These are phyloP conservation scores for Schizotus pectinicornis DNA, from an alignment of 2,888 invertebrate genomes.

Conservation along the genomic window DNA sequence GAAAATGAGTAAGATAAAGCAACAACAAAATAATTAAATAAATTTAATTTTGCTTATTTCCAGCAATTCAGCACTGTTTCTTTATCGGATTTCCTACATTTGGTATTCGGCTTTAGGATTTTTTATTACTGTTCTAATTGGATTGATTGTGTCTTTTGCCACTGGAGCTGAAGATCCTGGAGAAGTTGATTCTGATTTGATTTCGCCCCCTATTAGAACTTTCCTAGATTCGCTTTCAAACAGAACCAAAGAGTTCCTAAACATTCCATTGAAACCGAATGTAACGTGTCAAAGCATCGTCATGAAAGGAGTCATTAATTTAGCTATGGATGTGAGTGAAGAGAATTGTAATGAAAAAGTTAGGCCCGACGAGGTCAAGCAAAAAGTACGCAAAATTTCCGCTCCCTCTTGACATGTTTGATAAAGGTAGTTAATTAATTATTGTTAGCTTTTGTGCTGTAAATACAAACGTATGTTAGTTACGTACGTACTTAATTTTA, in stretches of 20 bases:
- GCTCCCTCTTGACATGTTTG: constrained; percentile 7
- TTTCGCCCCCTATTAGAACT: constrained; percentile 70
- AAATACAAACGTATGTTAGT: no score
- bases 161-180: constrained; percentile 69
- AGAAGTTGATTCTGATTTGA: constrained; percentile 69
- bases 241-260: constrained; percentile 57
- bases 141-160: constrained; percentile 73
- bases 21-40: background rate
- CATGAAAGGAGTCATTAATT: constrained; percentile 45
- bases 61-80: constrained; percentile 47
- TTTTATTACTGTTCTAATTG: constrained; percentile 73
- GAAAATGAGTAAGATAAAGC: background rate
- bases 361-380: constrained; percentile 5
- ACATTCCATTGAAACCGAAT: constrained; percentile 45
- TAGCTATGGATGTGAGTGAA: constrained; percentile 44
- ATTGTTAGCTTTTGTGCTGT: no score
- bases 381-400: constrained; percentile 27
- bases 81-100: constrained; percentile 84
- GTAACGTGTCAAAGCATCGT: constrained; percentile 30
- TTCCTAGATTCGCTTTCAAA: constrained; percentile 63
- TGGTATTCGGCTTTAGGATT: constrained; percentile 90
- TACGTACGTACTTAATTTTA: no score
- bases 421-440: no score
- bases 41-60: constrained; percentile 29
- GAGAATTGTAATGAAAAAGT: constrained; percentile 29